A percentile compares a stretch with the other conserved stretches of the same genome.
Conservation (phyloP, 2,888 invertebrate species). For the Cremastinae sp. region DNA sequence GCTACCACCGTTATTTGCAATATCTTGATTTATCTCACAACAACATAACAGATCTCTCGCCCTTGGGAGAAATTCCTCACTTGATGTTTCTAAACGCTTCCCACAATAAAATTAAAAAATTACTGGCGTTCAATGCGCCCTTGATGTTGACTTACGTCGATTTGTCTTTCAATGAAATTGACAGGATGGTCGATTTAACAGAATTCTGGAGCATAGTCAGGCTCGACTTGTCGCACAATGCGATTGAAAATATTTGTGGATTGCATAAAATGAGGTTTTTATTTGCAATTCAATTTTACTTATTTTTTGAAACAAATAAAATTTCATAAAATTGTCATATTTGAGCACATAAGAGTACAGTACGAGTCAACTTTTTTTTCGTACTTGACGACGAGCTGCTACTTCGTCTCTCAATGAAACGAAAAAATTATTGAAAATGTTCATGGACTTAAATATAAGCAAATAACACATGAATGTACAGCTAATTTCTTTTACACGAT, state of each 20-base stretch:
- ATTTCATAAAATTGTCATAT: too few relatives aligned
- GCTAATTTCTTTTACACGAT: too few relatives aligned
- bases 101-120: constrained; percentile 81
- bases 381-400: not conserved
- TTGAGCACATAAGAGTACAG: too few relatives aligned
- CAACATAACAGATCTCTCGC: constrained; percentile 81
- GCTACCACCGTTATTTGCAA: constrained; percentile 83
- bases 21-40: constrained; percentile 84
- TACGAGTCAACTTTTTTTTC: too few relatives aligned
- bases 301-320: too few relatives aligned
- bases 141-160: constrained; percentile 84
- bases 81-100: constrained; percentile 83
- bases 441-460: too few relatives aligned
- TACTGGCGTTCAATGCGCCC: constrained; percentile 83
- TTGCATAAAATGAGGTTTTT: constrained; percentile 83
- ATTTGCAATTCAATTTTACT: too few relatives aligned
- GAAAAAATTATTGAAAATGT: too few relatives aligned
- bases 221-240: constrained; percentile 84
- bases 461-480: too few relatives aligned
- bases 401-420: too few relatives aligned
- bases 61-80: constrained; percentile 82
- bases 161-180: constrained; percentile 83
- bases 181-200: constrained; percentile 81
- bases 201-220: constrained; percentile 84
- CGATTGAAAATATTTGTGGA: constrained; percentile 82